Conservation (phyloP, 2,797 vertebrate species). For the Sebastes hubbsi region DNA sequence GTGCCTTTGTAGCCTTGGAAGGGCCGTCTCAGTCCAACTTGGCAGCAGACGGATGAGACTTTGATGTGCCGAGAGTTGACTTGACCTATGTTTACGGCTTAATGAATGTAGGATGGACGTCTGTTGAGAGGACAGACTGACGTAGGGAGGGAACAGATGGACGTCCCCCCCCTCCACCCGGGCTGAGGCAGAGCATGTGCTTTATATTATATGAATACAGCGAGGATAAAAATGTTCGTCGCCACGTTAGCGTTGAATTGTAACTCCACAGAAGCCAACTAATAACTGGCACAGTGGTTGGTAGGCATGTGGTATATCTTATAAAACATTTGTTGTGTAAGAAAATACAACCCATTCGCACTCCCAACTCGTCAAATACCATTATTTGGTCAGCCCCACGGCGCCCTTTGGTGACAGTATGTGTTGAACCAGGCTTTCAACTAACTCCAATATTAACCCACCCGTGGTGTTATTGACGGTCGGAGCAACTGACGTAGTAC, state of each 20-base stretch:
- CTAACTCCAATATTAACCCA: too few species aligned
- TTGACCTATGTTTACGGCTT: conserved; percentile 71
- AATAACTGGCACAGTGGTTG: background rate
- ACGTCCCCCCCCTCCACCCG: conserved; percentile 2
- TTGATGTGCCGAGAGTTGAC: conserved; percentile 63
- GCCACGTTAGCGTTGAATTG: background rate
- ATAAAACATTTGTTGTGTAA: conserved; percentile 28
- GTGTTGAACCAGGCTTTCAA: too few species aligned
- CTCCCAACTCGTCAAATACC: too few species aligned
- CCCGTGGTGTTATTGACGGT: too few species aligned
- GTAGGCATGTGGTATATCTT: background rate
- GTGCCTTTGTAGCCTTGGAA: conserved; percentile 55
- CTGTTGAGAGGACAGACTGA: conserved; percentile 48
- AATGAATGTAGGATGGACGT: conserved; percentile 65
- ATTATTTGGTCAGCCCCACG: too few species aligned
- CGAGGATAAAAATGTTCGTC: background rate
- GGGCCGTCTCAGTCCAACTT: conserved; percentile 50
- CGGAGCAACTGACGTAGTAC: too few species aligned
- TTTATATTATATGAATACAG: conserved; percentile 29
- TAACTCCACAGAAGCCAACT: background rate
- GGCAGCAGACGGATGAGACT: conserved; percentile 43
- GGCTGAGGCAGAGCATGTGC: conserved; percentile 28
- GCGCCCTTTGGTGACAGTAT: too few species aligned
- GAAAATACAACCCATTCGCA: background rate
- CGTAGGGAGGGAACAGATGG: conserved; percentile 37